phyloP scores from a whole-genome alignment of 2,888 invertebrate species.

The Calameuta pallipes region DNA sequence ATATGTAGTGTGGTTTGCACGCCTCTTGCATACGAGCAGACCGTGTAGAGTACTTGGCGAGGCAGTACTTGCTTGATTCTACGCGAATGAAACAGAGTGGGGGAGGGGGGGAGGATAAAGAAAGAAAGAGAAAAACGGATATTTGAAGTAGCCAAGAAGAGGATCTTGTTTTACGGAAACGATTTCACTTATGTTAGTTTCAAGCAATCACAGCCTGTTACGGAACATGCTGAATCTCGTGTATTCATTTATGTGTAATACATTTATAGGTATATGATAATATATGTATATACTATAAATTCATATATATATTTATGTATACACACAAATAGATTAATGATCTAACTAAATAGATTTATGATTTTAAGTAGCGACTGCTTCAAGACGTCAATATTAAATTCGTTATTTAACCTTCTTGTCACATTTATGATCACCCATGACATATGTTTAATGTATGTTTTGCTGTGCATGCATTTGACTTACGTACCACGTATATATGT shows the following conservation, averaged over 20 bases:
- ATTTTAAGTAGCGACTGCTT: not conserved
- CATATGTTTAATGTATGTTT: not conserved
- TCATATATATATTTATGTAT: no score
- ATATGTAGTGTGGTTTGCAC: not conserved
- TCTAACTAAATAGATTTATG: not conserved
- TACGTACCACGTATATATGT: not conserved
- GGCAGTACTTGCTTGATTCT: not conserved
- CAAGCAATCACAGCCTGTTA: not conserved
- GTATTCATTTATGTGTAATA: not conserved
- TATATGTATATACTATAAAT: not conserved
- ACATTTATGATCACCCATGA: not conserved
- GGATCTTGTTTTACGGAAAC: constrained; percentile 1
- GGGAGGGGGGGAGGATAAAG: not conserved
- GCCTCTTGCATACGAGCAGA: not conserved
- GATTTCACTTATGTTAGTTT: constrained; percentile 1
- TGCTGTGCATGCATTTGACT: not conserved
- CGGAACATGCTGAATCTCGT: constrained; percentile 1
- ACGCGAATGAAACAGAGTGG: not conserved
- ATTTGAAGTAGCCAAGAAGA: not conserved
- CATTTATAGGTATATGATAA: not conserved
- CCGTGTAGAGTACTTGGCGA: not conserved
- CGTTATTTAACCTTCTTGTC: not conserved
- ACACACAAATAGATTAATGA: not conserved
- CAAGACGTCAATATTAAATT: not conserved
- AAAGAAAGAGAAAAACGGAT: not conserved